Conservation (phyloP, 2,888 invertebrate genomes). For the Drepanosiphum platanoidis region DNA sequence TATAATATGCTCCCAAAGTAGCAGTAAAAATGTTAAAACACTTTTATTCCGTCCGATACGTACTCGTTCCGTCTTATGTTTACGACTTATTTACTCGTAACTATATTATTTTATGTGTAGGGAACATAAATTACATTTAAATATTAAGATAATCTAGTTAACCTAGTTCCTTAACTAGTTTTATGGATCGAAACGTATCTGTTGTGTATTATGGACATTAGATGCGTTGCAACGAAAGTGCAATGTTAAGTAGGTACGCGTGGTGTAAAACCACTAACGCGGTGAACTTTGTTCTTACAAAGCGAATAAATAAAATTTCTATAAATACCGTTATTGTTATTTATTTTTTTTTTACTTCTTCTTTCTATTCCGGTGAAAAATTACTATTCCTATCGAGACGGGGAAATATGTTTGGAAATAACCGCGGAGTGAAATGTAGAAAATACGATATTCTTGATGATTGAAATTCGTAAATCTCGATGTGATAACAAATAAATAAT, state of each 20-base stretch:
- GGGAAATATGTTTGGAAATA: too few relatives aligned
- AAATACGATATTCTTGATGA: too few relatives aligned
- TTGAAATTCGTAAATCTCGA: not conserved
- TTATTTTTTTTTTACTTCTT: too few relatives aligned
- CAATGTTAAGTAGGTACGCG: too few relatives aligned
- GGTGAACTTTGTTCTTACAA: too few relatives aligned
- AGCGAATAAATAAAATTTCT: too few relatives aligned
- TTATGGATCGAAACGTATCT: not conserved
- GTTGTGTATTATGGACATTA: not conserved
- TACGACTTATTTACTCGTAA: not conserved
- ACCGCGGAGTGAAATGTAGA: too few relatives aligned
- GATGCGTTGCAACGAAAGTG: not conserved
- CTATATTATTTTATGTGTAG: conserved; percentile 4
- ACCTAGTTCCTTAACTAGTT: conserved; percentile 13
- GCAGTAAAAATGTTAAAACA: conserved; percentile 16
- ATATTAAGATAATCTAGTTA: conserved; percentile 5
- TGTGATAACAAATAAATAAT: too few relatives aligned
- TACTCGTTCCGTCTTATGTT: conserved; percentile 32
- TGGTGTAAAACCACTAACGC: too few relatives aligned
- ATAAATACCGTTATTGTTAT: too few relatives aligned
- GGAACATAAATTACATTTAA: conserved; percentile 23
- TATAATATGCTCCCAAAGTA: not conserved
- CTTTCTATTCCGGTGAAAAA: too few relatives aligned
- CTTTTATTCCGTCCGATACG: conserved; percentile 12
- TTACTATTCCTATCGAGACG: too few relatives aligned